Evolutionary conservation across 2,113 vertebrate genomes (phyloP).

Genomic region (Erpornis zantholeuca): DNA sequence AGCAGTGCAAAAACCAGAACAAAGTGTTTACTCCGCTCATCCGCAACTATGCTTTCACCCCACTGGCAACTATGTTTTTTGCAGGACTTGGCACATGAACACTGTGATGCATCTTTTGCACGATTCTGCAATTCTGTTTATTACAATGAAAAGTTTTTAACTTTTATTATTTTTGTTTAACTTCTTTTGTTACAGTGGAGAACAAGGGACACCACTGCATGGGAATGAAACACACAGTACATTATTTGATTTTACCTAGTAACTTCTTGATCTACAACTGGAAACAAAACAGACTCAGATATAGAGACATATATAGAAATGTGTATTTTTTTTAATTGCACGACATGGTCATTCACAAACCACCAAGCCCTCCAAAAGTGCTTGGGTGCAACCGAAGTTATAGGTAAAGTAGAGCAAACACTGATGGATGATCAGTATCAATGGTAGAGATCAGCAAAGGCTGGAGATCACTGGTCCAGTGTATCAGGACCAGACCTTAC

Average conservation of each 20-base stretch:
- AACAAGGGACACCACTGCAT: not conserved
- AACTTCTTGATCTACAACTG: not conserved
- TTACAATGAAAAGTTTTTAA: not conserved
- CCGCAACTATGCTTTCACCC: not conserved
- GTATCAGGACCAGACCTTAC: not conserved
- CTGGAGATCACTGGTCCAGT: not conserved
- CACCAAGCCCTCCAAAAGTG: not conserved
- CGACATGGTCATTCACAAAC: not conserved
- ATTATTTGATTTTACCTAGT: not conserved
- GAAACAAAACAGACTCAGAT: not conserved
- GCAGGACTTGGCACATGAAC: not conserved
- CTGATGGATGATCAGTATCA: fast-evolving
- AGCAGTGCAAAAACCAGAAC: not conserved
- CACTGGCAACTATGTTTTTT: not conserved
- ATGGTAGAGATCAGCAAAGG: not conserved
- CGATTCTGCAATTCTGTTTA: not conserved
- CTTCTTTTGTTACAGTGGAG: not conserved
- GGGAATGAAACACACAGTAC: not conserved
- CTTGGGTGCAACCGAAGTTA: not conserved
- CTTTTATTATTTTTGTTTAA: not conserved
- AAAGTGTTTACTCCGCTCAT: not conserved
- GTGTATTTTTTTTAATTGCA: fast-evolving
- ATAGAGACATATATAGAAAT: not conserved
- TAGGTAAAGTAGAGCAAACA: not conserved
- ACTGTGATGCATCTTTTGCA: not conserved